Percentiles rank a stretch among this genome's conserved stretches.
phyloP scores from a whole-genome alignment of 2,797 vertebrate species.

The Dicrostonyx torquatus region DNA sequence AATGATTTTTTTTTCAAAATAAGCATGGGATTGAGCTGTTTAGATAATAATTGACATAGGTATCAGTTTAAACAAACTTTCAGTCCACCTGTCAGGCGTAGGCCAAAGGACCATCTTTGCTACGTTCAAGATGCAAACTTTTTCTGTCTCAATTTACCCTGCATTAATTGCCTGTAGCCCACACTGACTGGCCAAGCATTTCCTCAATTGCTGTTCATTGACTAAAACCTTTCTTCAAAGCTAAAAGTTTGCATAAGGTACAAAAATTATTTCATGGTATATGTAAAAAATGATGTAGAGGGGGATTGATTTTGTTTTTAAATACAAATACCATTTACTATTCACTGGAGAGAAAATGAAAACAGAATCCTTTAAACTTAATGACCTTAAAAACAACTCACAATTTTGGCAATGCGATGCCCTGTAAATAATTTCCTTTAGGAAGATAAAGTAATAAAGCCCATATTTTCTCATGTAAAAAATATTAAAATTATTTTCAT shows the following conservation, averaged over 20 bases:
- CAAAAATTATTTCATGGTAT: neutral
- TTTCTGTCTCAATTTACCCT: neutral
- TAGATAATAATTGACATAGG: slow-evolving; percentile 65
- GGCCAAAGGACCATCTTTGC: neutral
- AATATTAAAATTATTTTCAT: neutral
- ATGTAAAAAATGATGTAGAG: neutral
- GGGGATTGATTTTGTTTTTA: neutral
- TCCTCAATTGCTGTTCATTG: neutral
- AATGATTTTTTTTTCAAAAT: slow-evolving; percentile 61
- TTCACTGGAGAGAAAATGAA: neutral
- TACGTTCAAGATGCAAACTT: neutral
- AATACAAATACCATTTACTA: neutral
- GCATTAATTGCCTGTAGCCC: neutral
- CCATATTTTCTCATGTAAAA: neutral
- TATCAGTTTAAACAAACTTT: slow-evolving; percentile 46
- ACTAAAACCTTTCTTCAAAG: neutral
- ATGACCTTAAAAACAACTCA: neutral
- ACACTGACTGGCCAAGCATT: neutral
- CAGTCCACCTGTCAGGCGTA: neutral
- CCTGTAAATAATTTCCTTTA: neutral
- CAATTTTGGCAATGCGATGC: neutral
- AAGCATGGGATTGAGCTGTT: slow-evolving; percentile 54
- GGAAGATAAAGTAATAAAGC: neutral
- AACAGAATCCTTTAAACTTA: neutral
- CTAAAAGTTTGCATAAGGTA: neutral